Evolutionary conservation across 2,797 vertebrate genomes (phyloP).

Genomic region (Neostethus bicornis): DNA sequence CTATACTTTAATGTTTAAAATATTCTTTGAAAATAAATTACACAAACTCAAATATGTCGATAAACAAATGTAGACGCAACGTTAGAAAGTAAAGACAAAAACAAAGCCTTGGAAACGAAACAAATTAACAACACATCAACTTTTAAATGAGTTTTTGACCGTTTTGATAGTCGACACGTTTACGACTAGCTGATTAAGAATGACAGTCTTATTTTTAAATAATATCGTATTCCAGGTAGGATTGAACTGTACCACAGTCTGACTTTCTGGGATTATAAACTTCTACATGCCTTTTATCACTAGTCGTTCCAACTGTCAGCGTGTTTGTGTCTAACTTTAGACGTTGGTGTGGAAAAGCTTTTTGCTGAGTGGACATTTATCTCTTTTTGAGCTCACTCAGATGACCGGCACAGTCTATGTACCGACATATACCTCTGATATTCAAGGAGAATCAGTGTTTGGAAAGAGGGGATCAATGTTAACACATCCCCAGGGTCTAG

Average conservation of each 20-base stretch:
- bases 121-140: too few relatives aligned
- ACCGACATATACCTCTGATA: background rate
- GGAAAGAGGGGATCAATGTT: background rate
- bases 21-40: too few relatives aligned
- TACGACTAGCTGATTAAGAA: too few relatives aligned
- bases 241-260: background rate
- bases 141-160: too few relatives aligned
- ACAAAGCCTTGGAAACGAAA: too few relatives aligned
- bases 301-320: background rate
- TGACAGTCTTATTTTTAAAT: too few relatives aligned
- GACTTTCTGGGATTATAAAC: background rate
- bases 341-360: background rate
- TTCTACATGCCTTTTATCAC: background rate
- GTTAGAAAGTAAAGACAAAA: too few relatives aligned
- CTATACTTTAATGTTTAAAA: too few relatives aligned
- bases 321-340: constrained; percentile 2
- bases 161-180: too few relatives aligned
- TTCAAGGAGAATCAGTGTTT: constrained; percentile 5
- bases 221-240: too few relatives aligned
- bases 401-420: background rate
- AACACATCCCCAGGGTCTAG: constrained; percentile 3
- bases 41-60: too few relatives aligned
- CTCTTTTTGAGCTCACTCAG: background rate
- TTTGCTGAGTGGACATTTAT: background rate
- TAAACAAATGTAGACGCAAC: too few relatives aligned